Percentiles rank a stretch among this genome's conserved stretches.
phyloP scores from a whole-genome alignment of 1,140 invertebrate species.

The Mesaphorura yosii region DNA sequence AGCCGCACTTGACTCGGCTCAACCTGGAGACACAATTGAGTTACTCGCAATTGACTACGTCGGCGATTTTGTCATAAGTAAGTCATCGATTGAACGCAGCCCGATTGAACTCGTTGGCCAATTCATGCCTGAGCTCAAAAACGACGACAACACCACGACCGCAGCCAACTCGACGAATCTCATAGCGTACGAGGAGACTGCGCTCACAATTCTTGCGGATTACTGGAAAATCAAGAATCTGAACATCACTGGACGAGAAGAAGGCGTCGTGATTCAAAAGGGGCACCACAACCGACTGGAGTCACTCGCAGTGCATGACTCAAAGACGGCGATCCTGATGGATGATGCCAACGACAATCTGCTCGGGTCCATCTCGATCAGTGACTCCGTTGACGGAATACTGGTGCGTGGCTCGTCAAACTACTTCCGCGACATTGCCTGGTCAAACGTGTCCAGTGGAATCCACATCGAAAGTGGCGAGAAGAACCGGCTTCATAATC shows the following conservation, averaged over 20 bases:
- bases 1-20: not conserved
- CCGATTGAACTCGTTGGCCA: conserved; percentile 4
- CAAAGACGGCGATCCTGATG: conserved; percentile 14
- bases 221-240: conserved; percentile 16
- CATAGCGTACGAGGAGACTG: conserved; percentile 12
- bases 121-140: too few relatives aligned
- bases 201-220: conserved; percentile 1
- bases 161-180: conserved; percentile 8
- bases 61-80: conserved; percentile 12
- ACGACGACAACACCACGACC: too few relatives aligned
- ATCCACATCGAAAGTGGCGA: conserved; percentile 17
- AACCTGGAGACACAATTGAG: conserved; percentile 9
- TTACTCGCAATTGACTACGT: conserved; percentile 11
- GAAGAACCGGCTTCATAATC: conserved; percentile 16
- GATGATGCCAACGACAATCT: conserved; percentile 11
- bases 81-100: not conserved
- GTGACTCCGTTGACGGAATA: conserved; percentile 14
- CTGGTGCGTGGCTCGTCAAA: conserved; percentile 15
- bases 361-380: conserved; percentile 21
- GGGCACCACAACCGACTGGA: conserved; percentile 15
- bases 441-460: conserved; percentile 12
- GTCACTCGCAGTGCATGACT: conserved; percentile 12
- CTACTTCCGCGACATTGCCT: conserved; percentile 12
- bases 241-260: conserved; percentile 18
- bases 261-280: conserved; percentile 17